phyloP scores from a whole-genome alignment of 2,113 vertebrate species.

The Struthio camelus region DNA sequence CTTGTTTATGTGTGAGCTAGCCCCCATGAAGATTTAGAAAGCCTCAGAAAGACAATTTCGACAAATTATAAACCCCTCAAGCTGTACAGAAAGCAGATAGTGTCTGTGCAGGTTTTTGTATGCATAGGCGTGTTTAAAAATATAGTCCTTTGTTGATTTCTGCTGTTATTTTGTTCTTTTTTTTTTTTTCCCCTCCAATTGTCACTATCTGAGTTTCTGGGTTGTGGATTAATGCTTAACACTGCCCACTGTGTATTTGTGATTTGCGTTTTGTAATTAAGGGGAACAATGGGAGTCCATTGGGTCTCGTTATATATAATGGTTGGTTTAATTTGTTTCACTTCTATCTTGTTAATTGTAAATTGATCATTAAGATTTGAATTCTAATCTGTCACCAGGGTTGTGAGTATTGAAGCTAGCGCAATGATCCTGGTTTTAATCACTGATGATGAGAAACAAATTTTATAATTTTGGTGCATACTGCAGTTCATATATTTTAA shows the following conservation, averaged over 20 bases:
- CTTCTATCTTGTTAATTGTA: conserved; percentile 89
- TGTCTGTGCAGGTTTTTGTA: conserved; percentile 17
- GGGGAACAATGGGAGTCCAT: conserved; percentile 82
- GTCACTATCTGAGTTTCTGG: conserved; percentile 70
- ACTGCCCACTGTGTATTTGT: conserved; percentile 78
- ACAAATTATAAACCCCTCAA: conserved; percentile 32
- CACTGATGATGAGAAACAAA: conserved; percentile 87
- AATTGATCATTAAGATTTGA: conserved; percentile 89
- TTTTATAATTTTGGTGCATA: conserved; percentile 85
- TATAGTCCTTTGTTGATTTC: conserved; percentile 28
- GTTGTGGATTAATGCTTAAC: conserved; percentile 76
- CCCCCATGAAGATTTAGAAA: not conserved
- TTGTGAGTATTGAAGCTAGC: conserved; percentile 82
- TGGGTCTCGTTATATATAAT: conserved; percentile 85
- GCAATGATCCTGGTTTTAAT: conserved; percentile 83
- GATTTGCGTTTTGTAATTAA: conserved; percentile 84
- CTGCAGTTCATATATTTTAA: conserved; percentile 88
- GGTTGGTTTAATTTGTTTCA: conserved; percentile 89
- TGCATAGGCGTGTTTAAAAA: conserved; percentile 29
- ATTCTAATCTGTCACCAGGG: conserved; percentile 86
- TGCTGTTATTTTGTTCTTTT: conserved; percentile 9
- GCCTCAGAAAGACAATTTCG: conserved; percentile 42
- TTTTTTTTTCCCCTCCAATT: conserved; percentile 16
- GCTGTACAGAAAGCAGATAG: not conserved
- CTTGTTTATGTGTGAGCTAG: conserved; percentile 10